These are phyloP conservation scores for Peromyscus polionotus DNA, from an alignment of 2,113 vertebrate species.

Conservation along the genomic window DNA sequence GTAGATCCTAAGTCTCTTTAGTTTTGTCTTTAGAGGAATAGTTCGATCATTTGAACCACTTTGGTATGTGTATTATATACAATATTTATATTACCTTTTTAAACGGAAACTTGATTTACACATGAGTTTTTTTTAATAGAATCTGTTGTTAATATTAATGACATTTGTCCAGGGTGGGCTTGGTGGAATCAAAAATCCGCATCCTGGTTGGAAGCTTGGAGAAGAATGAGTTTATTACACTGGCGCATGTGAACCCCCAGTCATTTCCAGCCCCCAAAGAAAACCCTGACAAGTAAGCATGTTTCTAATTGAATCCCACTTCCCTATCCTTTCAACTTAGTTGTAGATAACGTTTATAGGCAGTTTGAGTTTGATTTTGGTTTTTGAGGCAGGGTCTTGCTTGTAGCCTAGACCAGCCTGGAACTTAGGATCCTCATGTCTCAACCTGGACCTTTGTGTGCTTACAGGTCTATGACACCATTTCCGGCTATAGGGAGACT, in stretches of 20 bases:
- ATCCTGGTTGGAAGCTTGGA: slow-evolving; percentile 94
- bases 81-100: slow-evolving; percentile 24
- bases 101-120: slow-evolving; percentile 1
- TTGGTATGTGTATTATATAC: slow-evolving; percentile 16
- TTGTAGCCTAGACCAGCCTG: background rate
- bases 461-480: background rate
- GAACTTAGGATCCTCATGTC: background rate
- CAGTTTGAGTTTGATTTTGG: background rate
- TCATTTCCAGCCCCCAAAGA: slow-evolving; percentile 92
- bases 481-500: background rate
- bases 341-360: background rate
- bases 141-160: slow-evolving; percentile 74
- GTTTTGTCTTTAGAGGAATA: background rate
- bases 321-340: background rate
- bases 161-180: slow-evolving; percentile 90
- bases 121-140: slow-evolving; percentile 38
- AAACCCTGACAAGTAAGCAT: slow-evolving; percentile 91
- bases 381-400: background rate
- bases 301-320: background rate
- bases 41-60: slow-evolving; percentile 37
- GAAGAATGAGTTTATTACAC: slow-evolving; percentile 93
- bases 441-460: background rate
- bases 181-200: slow-evolving; percentile 96
- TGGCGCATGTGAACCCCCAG: slow-evolving; percentile 93
- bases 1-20: background rate